A percentile compares a stretch with the other conserved stretches of the same genome.
These are phyloP conservation scores for fruit fly (Drosophila melanogaster) DNA, from an alignment of 1,140 invertebrate species.

Conservation along the genomic window Release_6_plus_ISO1_MT NT_033777.3:24389501-24390000, in stretches of 20 bases:
- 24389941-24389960: background rate
- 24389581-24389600: slow-evolving; percentile 5
- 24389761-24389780: slow-evolving; percentile 91
- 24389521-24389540: background rate
- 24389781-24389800: slow-evolving; percentile 86
- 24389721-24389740: slow-evolving; percentile 84
- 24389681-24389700: slow-evolving; percentile 86
- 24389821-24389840: slow-evolving; percentile 77
- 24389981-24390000: background rate
- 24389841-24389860: slow-evolving; percentile 70
- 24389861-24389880: slow-evolving; percentile 1
- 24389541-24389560: slow-evolving; percentile 9
- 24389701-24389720: slow-evolving; percentile 56
- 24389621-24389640: slow-evolving; percentile 84
- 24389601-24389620: slow-evolving; percentile 7
- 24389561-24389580: slow-evolving; percentile 23
- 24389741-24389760: slow-evolving; percentile 88
- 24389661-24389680: slow-evolving; percentile 89
- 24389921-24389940: too few relatives aligned
- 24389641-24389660: slow-evolving; percentile 88
- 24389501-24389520: background rate
- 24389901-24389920: too few relatives aligned
- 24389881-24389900: too few relatives aligned
- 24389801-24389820: slow-evolving; percentile 77
- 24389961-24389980: background rate